Evolutionary conservation across 2,888 invertebrate genomes (phyloP).

Genomic region (Psylliodes chrysocephalus): DNA sequence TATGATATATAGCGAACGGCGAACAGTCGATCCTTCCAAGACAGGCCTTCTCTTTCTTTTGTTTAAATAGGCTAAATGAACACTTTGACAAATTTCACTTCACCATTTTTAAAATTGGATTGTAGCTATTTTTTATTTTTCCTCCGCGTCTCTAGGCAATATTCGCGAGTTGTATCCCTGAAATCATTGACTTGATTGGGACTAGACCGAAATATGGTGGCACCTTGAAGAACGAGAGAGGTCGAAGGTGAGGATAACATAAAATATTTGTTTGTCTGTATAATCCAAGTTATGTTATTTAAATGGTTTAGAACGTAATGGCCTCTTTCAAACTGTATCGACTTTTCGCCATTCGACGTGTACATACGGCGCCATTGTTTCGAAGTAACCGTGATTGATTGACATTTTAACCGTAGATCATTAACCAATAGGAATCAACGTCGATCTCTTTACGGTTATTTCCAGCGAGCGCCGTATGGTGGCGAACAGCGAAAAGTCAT

Average conservation of each 20-base stretch:
- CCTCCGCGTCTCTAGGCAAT: slow-evolving; percentile 83
- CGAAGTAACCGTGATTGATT: background rate
- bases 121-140: slow-evolving; percentile 64
- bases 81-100: slow-evolving; percentile 12
- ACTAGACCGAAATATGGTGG: slow-evolving; percentile 99
- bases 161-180: slow-evolving; percentile 99
- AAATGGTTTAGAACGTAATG: slow-evolving; percentile 19
- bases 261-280: slow-evolving; percentile 42
- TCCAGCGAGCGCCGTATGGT: no score
- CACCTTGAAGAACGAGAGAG: slow-evolving; percentile 99
- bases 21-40: slow-evolving; percentile 9
- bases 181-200: slow-evolving; percentile 99
- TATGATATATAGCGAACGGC: background rate
- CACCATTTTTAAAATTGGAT: slow-evolving; percentile 28
- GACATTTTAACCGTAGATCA: no score
- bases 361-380: background rate
- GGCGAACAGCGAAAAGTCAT: no score
- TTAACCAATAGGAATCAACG: no score
- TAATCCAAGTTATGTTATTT: slow-evolving; percentile 31
- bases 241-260: slow-evolving; percentile 93
- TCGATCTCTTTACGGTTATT: no score
- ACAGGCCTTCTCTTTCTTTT: background rate
- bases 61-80: background rate
- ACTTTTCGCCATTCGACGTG: slow-evolving; percentile 2
- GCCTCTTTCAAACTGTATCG: slow-evolving; percentile 3